Percentiles rank a stretch among this genome's conserved stretches.
phyloP scores from a whole-genome alignment of 2,797 vertebrate genomes.

The Liasis olivaceus region DNA sequence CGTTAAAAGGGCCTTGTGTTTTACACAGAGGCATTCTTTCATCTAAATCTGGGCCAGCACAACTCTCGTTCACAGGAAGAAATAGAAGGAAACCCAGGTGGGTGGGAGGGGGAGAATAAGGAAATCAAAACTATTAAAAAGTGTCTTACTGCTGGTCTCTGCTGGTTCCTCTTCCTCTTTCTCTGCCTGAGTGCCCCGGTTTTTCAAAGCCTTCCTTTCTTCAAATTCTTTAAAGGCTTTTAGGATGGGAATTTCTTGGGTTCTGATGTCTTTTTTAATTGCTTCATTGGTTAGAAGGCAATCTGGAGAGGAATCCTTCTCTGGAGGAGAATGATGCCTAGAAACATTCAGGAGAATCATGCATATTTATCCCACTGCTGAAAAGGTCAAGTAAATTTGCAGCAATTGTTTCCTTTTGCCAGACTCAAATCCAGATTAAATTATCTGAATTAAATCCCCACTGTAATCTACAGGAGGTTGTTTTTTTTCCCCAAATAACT shows the following conservation, averaged over 20 bases:
- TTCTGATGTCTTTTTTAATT: constrained; percentile 66
- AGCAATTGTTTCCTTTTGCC: not conserved
- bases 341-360: not conserved
- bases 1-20: not conserved
- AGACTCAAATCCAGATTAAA: not conserved
- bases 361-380: not conserved
- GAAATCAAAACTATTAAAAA: not conserved
- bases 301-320: constrained; percentile 77
- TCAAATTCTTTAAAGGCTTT: constrained; percentile 90
- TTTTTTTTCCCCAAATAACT: not conserved
- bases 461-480: not conserved
- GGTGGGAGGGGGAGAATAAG: not conserved
- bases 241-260: constrained; percentile 82
- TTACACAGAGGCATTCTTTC: not conserved
- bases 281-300: constrained; percentile 63
- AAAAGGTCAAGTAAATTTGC: not conserved
- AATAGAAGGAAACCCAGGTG: not conserved
- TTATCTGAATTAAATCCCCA: not conserved
- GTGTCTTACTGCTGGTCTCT: constrained; percentile 68
- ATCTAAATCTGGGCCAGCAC: not conserved
- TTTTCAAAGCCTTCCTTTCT: constrained; percentile 85
- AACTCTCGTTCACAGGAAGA: not conserved
- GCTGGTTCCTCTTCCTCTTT: constrained; percentile 55
- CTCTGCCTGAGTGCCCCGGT: constrained; percentile 78
- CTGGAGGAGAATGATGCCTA: constrained; percentile 79